Evolutionary conservation across 2,797 vertebrate species (phyloP), one percentile per base, ranked within the genome.

Genomic region (Pangasius djambal): DNA sequence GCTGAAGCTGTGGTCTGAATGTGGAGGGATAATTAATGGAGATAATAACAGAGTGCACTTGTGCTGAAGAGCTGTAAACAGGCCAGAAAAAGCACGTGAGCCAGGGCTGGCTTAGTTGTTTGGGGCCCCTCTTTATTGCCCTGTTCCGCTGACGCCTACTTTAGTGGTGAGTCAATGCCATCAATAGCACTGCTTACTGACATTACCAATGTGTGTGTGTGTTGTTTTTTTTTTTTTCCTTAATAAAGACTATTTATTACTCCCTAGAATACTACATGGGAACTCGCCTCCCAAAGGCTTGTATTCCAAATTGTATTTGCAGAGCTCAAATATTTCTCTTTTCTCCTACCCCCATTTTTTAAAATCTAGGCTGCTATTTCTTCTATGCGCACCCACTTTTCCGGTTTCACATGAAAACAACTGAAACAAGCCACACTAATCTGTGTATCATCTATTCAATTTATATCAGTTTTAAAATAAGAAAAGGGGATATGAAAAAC

Each of bases 181-280:
- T 94, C 95, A 91, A 93, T 88, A 94, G 93, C 61, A 20, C 91
- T 92, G 91, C 91, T 94, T 93, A 92, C 92, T 93, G 89, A 92
- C 89, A 37, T 63, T 13, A 44, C 81, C 67, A 61, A 48, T 87
- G 65, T 34, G 83, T 91, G 91, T 87, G 88, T 90, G 25, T n/a
- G 40, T 52, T 18, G 57, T 70, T 2, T 3, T 85, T 74, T 57
- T n/a, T 77, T 85, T 89, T 91, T 93, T 93, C 93, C 92, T 92
- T 94, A 95, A 95, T 95, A 95, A 95, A 95, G 93, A 93, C 94
- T 93, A 93, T 95, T 95, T 93, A 94, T 95, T 94, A 94, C 90
- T 12, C 61, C 88, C 12, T 87, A 88, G 92, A 92, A 91, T 86
- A 57, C 15, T 87, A 86, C 83, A 74, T 77, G 83, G 81, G 88